Evolutionary conservation across 2,888 invertebrate genomes (phyloP).

Genomic region (Himalopsyche tibetana): DNA sequence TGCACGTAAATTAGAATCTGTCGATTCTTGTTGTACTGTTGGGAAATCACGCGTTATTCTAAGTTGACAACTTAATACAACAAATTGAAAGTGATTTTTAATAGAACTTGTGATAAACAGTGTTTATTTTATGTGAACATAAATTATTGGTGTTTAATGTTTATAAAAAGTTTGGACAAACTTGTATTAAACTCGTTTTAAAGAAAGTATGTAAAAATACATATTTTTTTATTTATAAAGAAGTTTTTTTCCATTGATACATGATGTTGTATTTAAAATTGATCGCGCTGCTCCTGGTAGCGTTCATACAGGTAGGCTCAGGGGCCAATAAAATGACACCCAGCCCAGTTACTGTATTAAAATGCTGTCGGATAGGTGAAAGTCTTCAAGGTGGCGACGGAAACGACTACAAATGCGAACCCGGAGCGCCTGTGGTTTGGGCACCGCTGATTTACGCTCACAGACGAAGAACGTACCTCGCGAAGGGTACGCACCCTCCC

Average conservation of each 20-base stretch:
- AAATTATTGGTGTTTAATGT: background rate
- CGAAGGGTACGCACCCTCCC: constrained; percentile 72
- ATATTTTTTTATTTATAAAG: constrained; percentile 44
- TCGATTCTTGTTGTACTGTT: background rate
- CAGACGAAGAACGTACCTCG: constrained; percentile 70
- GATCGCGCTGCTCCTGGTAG: constrained; percentile 22
- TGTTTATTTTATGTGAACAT: background rate
- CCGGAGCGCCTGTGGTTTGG: constrained; percentile 72
- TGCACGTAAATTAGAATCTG: background rate
- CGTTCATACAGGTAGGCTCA: constrained; percentile 5
- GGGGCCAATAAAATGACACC: constrained; percentile 66
- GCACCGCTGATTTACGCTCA: constrained; percentile 79
- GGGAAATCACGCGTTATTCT: background rate
- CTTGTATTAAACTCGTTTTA: background rate
- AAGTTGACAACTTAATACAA: background rate
- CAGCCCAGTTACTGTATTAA: constrained; percentile 71
- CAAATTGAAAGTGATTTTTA: constrained; percentile 26
- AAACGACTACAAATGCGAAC: constrained; percentile 69
- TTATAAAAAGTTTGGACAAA: background rate
- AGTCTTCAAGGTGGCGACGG: constrained; percentile 71
- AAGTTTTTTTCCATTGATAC: constrained; percentile 4
- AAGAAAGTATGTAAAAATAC: constrained; percentile 50
- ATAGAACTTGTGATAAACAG: constrained; percentile 14
- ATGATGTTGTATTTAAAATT: constrained; percentile 44
- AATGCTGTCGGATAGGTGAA: constrained; percentile 78